These are phyloP conservation scores for Paraplagusia blochii DNA, from an alignment of 2,113 vertebrate genomes.

Conservation along the genomic window DNA sequence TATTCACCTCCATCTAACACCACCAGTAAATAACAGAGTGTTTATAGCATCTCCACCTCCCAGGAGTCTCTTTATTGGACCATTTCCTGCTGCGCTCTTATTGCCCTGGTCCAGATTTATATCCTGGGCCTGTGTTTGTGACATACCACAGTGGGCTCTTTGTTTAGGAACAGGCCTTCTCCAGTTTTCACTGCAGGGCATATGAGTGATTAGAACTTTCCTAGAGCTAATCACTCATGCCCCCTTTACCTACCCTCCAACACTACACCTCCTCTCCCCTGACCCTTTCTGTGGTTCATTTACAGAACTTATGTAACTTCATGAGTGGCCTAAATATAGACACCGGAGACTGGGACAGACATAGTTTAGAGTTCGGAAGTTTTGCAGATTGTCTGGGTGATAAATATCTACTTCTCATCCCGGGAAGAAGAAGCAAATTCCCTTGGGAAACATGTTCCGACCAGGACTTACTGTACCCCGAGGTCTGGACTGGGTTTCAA, in stretches of 20 bases:
- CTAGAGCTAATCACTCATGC: slow-evolving; percentile 48
- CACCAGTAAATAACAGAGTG: slow-evolving; percentile 44
- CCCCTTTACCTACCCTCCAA: slow-evolving; percentile 14
- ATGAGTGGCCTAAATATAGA: slow-evolving; percentile 56
- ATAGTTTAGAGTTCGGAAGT: slow-evolving; percentile 50
- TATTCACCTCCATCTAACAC: slow-evolving; percentile 33
- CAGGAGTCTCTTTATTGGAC: slow-evolving; percentile 32
- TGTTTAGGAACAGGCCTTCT: slow-evolving; percentile 33
- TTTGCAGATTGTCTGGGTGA: slow-evolving; percentile 28
- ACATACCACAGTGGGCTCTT: slow-evolving; percentile 47
- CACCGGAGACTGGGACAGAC: slow-evolving; percentile 38
- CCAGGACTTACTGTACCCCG: slow-evolving; percentile 13
- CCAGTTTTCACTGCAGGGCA: too few relatives aligned
- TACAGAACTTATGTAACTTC: slow-evolving; percentile 61
- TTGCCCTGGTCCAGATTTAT: slow-evolving; percentile 57
- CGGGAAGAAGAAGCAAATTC: slow-evolving; percentile 27
- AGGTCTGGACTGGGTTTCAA: slow-evolving; percentile 6
- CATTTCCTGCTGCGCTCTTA: slow-evolving; percentile 52
- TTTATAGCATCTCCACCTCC: slow-evolving; percentile 38
- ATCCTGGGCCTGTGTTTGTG: slow-evolving; percentile 24
- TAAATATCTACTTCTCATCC: slow-evolving; percentile 38
- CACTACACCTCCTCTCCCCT: slow-evolving; percentile 36
- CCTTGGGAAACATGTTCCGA: slow-evolving; percentile 26
- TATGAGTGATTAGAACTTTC: too few relatives aligned
- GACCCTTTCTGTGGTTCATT: slow-evolving; percentile 54